Percentiles rank a stretch among this genome's conserved stretches.
phyloP scores from a whole-genome alignment of 1,140 invertebrate species.

The Euura lappo region DNA sequence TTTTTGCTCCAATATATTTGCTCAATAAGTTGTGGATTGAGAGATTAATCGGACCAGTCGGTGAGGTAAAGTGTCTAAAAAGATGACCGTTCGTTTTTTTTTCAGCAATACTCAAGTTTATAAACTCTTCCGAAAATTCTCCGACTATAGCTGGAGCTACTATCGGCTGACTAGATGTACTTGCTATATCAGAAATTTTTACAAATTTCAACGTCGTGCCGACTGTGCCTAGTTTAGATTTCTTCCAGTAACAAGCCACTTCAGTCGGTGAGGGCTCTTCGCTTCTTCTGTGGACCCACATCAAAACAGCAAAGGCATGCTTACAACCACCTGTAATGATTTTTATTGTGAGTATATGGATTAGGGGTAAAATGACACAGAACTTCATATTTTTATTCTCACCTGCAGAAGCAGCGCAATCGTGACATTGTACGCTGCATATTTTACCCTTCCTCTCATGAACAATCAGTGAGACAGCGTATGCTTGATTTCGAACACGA shows the following conservation, averaged over 20 bases:
- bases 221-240: slow-evolving; percentile 24
- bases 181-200: slow-evolving; percentile 21
- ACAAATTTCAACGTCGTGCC: slow-evolving; percentile 29
- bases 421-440: slow-evolving; percentile 22
- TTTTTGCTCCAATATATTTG: background rate
- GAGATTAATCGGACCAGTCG: background rate
- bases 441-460: slow-evolving; percentile 31
- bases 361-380: too few relatives aligned
- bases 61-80: slow-evolving; percentile 18
- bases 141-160: too few relatives aligned
- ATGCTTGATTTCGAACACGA: slow-evolving; percentile 31
- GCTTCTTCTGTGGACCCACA: slow-evolving; percentile 28
- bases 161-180: background rate
- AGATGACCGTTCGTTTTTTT: slow-evolving; percentile 13
- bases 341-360: background rate
- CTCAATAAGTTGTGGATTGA: background rate
- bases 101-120: slow-evolving; percentile 13
- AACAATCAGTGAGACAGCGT: slow-evolving; percentile 16
- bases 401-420: slow-evolving; percentile 31
- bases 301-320: slow-evolving; percentile 1
- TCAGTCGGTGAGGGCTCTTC: slow-evolving; percentile 49
- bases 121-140: slow-evolving; percentile 16
- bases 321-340: slow-evolving; percentile 9
- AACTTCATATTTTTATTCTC: slow-evolving; percentile 4
- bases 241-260: slow-evolving; percentile 46